Evolutionary conservation across 2,797 vertebrate species (phyloP).

Genomic region (Takifugu rubripes): DNA sequence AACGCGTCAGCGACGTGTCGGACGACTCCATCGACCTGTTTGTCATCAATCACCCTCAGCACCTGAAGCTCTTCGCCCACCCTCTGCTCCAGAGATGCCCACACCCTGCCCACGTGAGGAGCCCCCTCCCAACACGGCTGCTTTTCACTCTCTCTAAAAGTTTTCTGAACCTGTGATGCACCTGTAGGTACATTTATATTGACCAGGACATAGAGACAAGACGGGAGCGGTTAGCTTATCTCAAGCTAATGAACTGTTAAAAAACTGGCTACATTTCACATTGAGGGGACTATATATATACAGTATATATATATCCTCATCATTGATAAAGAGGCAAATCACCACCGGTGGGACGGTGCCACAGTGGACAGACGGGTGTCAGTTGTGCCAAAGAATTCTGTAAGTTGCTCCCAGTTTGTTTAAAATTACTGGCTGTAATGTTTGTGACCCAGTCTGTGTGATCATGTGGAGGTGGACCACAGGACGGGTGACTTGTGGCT

Average conservation of each 20-base stretch:
- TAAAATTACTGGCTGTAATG: background rate
- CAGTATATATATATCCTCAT: too few relatives aligned
- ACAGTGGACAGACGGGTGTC: too few relatives aligned
- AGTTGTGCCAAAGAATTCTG: too few relatives aligned
- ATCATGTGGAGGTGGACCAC: slow-evolving; percentile 82
- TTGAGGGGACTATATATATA: background rate
- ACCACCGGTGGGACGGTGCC: background rate
- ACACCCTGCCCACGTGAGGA: background rate
- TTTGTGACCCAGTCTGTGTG: slow-evolving; percentile 68
- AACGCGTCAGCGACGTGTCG: slow-evolving; percentile 44
- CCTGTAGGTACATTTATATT: slow-evolving; percentile 68
- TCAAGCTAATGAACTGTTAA: slow-evolving; percentile 60
- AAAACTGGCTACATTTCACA: background rate
- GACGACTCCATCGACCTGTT: slow-evolving; percentile 83
- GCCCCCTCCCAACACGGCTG: background rate
- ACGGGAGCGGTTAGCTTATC: slow-evolving; percentile 47
- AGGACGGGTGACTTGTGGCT: slow-evolving; percentile 81
- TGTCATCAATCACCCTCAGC: slow-evolving; percentile 86
- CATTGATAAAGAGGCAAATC: too few relatives aligned
- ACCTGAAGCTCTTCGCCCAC: slow-evolving; percentile 83
- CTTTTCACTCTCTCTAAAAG: background rate
- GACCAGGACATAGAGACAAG: slow-evolving; percentile 56
- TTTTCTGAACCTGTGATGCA: background rate
- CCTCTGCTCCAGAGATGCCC: slow-evolving; percentile 80
- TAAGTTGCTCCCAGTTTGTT: too few relatives aligned